Evolutionary conservation across 2,113 vertebrate species (phyloP).

Genomic region (Ancistrus triradiatus): DNA sequence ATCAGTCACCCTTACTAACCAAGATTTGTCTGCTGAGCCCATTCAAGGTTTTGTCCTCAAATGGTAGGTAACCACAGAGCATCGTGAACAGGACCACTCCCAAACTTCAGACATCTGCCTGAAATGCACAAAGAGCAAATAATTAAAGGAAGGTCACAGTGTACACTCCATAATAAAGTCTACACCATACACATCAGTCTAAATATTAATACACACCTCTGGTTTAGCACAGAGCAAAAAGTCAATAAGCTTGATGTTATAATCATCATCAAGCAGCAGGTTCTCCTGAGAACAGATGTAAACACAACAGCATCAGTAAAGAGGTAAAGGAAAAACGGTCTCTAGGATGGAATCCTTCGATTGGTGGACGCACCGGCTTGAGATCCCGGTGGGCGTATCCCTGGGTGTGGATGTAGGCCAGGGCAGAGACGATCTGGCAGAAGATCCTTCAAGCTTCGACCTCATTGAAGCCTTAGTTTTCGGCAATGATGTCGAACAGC

Average conservation of each 20-base stretch:
- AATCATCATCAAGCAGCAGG: conserved; percentile 83
- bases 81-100: conserved; percentile 91
- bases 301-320: no score
- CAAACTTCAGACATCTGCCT: conserved; percentile 99
- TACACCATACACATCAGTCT: no score
- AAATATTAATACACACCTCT: conserved; percentile 78
- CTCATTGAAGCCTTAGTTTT: conserved; percentile 85
- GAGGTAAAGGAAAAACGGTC: no score
- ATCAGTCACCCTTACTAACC: no score
- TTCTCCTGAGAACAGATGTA: conserved; percentile 78
- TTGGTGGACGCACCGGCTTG: no score
- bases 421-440: conserved; percentile 87
- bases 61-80: conserved; percentile 91
- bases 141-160: no score
- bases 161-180: no score
- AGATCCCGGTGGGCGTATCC: conserved; percentile 94
- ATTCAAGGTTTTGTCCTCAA: conserved; percentile 90
- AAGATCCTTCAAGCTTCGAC: conserved; percentile 90
- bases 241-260: conserved; percentile 92
- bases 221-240: conserved; percentile 96
- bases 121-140: background rate
- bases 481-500: conserved; percentile 92
- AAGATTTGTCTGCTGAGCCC: conserved; percentile 86
- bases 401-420: conserved; percentile 88
- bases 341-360: no score